Percentiles rank a stretch among this genome's conserved stretches.
These are phyloP conservation scores for Hemichromis elongatus DNA, from an alignment of 2,113 vertebrate genomes.

Conservation along the genomic window DNA sequence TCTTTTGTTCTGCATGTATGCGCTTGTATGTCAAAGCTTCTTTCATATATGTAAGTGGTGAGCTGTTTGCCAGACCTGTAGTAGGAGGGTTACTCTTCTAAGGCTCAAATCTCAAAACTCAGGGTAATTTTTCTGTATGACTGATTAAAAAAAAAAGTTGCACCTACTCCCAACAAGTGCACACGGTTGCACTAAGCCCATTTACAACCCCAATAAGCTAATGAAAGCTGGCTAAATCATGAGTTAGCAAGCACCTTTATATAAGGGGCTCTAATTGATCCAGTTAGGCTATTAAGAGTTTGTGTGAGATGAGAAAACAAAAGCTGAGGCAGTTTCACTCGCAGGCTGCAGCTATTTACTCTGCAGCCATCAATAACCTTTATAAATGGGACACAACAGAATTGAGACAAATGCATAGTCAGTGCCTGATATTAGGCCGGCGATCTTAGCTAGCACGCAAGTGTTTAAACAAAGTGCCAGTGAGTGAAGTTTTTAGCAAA, in stretches of 20 bases:
- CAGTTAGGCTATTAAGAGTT: conserved; percentile 58
- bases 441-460: conserved; percentile 24
- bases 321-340: conserved; percentile 28
- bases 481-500: conserved; percentile 7
- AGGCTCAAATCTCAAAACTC: neutral
- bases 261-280: conserved; percentile 55
- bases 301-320: conserved; percentile 55
- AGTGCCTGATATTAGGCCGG: conserved; percentile 16
- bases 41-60: conserved; percentile 2
- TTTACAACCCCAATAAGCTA: conserved; percentile 50
- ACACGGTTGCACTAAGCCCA: conserved; percentile 18
- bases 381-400: conserved; percentile 23
- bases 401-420: conserved; percentile 50
- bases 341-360: conserved; percentile 29
- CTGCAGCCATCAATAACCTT: conserved; percentile 55
- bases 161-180: neutral
- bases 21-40: neutral
- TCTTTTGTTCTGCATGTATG: neutral
- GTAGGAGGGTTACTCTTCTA: neutral
- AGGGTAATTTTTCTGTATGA: neutral
- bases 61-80: neutral
- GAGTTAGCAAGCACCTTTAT: conserved; percentile 56
- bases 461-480: conserved; percentile 12
- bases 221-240: conserved; percentile 57
- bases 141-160: neutral